These are phyloP conservation scores for Chrosomus eos DNA, from an alignment of 2,797 vertebrate genomes.

Conservation along the genomic window DNA sequence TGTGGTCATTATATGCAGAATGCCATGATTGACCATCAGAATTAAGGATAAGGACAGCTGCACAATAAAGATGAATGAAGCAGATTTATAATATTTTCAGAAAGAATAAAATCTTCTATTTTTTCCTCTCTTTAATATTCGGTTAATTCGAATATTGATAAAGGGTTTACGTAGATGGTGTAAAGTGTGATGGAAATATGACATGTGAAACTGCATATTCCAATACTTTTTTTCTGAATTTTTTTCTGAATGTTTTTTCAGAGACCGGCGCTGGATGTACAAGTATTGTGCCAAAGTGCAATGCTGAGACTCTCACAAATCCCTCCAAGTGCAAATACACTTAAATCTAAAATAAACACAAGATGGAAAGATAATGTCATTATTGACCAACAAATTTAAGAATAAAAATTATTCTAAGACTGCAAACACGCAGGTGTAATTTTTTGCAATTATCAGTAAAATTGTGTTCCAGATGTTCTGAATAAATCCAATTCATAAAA, in stretches of 20 bases:
- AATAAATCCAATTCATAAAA: neutral
- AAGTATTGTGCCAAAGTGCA: neutral
- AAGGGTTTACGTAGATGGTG: neutral
- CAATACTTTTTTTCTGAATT: neutral
- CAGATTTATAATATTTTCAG: neutral
- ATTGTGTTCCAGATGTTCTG: neutral
- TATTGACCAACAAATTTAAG: neutral
- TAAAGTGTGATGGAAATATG: neutral
- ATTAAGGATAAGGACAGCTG: neutral
- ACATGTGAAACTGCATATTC: neutral
- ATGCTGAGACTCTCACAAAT: neutral
- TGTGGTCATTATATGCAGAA: neutral
- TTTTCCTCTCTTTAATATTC: neutral
- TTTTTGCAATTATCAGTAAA: neutral
- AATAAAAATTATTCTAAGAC: neutral
- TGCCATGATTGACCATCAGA: neutral
- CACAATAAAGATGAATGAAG: neutral
- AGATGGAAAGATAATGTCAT: neutral
- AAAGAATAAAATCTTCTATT: neutral
- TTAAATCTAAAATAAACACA: neutral
- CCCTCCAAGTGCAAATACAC: neutral
- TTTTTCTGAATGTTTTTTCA: neutral
- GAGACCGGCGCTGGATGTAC: constrained; percentile 27
- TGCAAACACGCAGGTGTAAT: neutral
- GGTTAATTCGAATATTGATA: neutral